These are phyloP conservation scores for Phaethon lepturus DNA, from an alignment of 2,113 vertebrate genomes.

Conservation along the genomic window DNA sequence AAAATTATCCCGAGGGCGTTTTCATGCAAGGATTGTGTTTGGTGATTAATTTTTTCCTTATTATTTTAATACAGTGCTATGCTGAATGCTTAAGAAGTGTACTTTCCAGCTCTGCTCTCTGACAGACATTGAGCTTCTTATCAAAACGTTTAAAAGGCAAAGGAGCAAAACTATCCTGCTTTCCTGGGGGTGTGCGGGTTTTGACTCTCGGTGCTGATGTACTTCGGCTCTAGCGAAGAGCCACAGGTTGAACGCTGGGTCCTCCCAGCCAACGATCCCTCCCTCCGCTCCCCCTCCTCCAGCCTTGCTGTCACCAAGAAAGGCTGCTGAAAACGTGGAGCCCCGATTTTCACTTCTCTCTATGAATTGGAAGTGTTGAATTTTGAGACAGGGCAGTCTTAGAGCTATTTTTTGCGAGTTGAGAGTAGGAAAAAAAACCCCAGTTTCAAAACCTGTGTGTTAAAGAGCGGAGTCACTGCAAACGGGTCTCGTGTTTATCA, in stretches of 20 bases:
- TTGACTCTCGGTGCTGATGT: accelerated
- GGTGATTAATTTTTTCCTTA: neutral
- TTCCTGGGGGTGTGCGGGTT: neutral
- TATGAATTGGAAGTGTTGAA: neutral
- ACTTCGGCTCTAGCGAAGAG: neutral
- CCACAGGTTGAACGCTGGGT: neutral
- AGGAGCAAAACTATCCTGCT: neutral
- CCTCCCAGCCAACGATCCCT: neutral
- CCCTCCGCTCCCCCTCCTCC: neutral
- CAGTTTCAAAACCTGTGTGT: neutral
- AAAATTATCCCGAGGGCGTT: accelerated
- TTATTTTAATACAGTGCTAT: neutral
- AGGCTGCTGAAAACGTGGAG: neutral
- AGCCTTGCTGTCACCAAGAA: neutral
- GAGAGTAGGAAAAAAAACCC: neutral
- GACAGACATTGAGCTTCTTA: accelerated
- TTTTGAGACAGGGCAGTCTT: neutral
- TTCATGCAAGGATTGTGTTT: neutral
- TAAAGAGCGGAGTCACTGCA: neutral
- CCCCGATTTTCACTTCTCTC: neutral
- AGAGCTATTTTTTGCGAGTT: neutral
- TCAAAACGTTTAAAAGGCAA: neutral
- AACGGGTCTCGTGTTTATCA: accelerated
- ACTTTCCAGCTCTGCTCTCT: neutral
- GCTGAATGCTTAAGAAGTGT: neutral